These are phyloP conservation scores for Echeneis naucrates DNA, from an alignment of 2,797 vertebrate species.

Conservation along the genomic window DNA sequence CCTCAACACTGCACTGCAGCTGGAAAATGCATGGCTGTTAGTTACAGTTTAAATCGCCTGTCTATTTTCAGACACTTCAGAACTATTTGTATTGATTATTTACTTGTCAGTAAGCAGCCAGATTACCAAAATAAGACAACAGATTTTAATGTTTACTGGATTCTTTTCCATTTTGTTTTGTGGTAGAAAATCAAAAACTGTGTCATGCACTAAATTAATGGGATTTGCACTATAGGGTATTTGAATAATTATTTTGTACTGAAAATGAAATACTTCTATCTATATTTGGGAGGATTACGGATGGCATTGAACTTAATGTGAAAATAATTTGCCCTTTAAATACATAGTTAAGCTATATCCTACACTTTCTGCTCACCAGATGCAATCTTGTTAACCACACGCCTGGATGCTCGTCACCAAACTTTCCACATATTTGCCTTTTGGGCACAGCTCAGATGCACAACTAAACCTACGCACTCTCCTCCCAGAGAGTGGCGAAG, in stretches of 20 bases:
- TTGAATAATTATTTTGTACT: constrained; percentile 83
- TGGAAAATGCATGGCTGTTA: constrained; percentile 83
- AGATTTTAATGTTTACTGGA: constrained; percentile 79
- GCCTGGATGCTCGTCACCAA: constrained; percentile 78
- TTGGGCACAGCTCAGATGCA: constrained; percentile 76
- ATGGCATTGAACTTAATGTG: constrained; percentile 77
- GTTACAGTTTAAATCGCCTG: constrained; percentile 83
- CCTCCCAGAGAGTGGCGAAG: constrained; percentile 74
- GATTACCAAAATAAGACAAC: constrained; percentile 85
- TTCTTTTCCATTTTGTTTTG: constrained; percentile 76
- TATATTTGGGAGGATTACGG: constrained; percentile 84
- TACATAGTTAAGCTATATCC: constrained; percentile 67
- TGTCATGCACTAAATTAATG: constrained; percentile 84
- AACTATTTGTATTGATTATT: constrained; percentile 86
- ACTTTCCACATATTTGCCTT: constrained; percentile 82
- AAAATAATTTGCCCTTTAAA: constrained; percentile 78
- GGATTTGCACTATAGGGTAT: constrained; percentile 83
- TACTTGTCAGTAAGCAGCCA: constrained; percentile 84
- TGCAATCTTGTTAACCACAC: constrained; percentile 81
- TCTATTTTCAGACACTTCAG: constrained; percentile 85
- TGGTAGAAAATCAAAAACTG: constrained; percentile 76
- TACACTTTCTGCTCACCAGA: constrained; percentile 77
- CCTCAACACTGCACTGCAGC: constrained; percentile 85
- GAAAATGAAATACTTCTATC: constrained; percentile 81
- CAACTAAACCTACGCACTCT: constrained; percentile 82